Conservation (phyloP, 2,797 vertebrate species). For the Buphagus erythrorhynchus region DNA sequence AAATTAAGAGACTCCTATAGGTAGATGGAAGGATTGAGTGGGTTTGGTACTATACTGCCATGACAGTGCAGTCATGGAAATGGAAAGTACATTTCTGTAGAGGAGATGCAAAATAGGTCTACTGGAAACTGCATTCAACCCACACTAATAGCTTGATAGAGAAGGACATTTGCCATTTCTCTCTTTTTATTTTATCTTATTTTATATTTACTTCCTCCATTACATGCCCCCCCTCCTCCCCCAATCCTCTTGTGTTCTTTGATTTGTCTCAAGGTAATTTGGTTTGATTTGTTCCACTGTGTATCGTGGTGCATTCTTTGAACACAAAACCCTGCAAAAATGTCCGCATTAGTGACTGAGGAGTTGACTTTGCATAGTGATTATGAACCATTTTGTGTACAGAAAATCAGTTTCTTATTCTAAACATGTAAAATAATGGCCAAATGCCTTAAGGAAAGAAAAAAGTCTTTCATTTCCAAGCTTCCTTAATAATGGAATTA, state of each 20-base stretch:
- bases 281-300: neutral
- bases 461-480: neutral
- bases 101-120: neutral
- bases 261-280: neutral
- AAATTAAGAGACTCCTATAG: neutral
- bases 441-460: neutral
- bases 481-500: slow-evolving; percentile 13
- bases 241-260: neutral
- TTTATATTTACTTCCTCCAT: neutral
- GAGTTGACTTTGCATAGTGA: neutral
- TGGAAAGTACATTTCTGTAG: neutral
- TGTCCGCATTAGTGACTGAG: neutral
- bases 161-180: neutral
- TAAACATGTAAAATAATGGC: neutral
- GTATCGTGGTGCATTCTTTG: neutral
- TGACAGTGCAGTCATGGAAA: neutral
- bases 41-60: neutral
- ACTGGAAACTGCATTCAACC: neutral
- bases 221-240: fast-evolving
- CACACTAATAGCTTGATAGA: neutral
- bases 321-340: neutral
- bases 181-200: neutral
- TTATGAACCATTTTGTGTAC: neutral
- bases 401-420: neutral
- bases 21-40: neutral